Evolutionary conservation across 2,797 vertebrate species (phyloP).

Genomic region (Amniataba percoides): DNA sequence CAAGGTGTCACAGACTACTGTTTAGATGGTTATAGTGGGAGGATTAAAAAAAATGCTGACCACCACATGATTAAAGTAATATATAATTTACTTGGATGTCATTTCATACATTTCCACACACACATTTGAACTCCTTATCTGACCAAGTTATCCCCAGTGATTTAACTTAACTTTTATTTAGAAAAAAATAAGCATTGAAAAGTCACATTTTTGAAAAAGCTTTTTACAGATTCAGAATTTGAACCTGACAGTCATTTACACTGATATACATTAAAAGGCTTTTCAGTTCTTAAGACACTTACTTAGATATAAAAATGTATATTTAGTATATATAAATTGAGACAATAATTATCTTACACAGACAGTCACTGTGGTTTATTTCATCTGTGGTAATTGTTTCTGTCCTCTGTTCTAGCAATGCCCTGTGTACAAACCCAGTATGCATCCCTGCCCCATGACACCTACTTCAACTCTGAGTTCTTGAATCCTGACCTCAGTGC

Average conservation of each 20-base stretch:
- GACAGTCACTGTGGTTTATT: background rate
- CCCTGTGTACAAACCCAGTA: conserved; percentile 97
- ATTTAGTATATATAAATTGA: background rate
- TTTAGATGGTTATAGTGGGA: conserved; percentile 35
- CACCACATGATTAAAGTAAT: background rate
- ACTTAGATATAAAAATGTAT: background rate
- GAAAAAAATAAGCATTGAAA: background rate
- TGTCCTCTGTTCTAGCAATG: conserved; percentile 88
- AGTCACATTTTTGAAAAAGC: too few species aligned
- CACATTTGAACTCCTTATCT: background rate
- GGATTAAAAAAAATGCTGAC: conserved; percentile 12
- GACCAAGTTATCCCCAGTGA: background rate
- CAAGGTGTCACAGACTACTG: conserved; percentile 43
- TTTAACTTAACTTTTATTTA: conserved; percentile 18
- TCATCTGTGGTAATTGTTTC: conserved; percentile 19
- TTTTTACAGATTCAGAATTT: background rate
- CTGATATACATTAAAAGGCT: background rate
- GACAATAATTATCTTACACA: background rate
- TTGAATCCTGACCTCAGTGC: conserved; percentile 89
- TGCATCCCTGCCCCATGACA: conserved; percentile 89
- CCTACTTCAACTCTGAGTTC: conserved; percentile 87
- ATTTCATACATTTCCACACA: background rate
- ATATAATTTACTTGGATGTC: conserved; percentile 8
- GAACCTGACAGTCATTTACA: background rate
- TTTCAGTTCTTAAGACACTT: background rate